phyloP scores from a whole-genome alignment of 2,113 vertebrate species.

The Hemichromis elongatus region DNA sequence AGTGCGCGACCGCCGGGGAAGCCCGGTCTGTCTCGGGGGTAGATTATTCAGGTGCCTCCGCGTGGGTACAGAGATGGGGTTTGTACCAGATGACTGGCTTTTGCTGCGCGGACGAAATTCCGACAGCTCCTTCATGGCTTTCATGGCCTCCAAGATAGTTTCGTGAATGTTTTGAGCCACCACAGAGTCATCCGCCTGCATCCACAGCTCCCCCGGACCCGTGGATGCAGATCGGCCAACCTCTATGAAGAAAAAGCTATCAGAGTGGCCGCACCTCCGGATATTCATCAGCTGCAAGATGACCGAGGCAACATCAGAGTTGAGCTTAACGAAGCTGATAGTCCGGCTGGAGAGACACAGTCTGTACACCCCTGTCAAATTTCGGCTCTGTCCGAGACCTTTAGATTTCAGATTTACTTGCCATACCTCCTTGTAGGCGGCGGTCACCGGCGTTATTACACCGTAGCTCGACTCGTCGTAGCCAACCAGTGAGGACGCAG shows the following conservation, averaged over 20 bases:
- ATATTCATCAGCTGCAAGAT: conserved; percentile 96
- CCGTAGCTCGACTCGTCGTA: conserved; percentile 86
- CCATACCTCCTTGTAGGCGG: conserved; percentile 92
- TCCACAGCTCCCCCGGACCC: conserved; percentile 97
- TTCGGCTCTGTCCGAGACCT: conserved; percentile 89
- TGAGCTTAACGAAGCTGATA: conserved; percentile 91
- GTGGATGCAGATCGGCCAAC: conserved; percentile 92
- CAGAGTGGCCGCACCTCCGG: conserved; percentile 94
- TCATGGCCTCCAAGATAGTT: conserved; percentile 96
- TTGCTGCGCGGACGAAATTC: conserved; percentile 96
- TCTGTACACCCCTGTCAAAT: conserved; percentile 89
- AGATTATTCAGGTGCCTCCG: conserved; percentile 76
- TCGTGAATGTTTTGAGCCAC: conserved; percentile 99
- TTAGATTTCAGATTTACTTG: conserved; percentile 93
- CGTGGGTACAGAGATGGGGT: conserved; percentile 80
- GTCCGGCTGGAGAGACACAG: conserved; percentile 91
- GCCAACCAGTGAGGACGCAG: conserved; percentile 76
- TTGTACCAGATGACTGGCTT: conserved; percentile 89
- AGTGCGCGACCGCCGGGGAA: conserved; percentile 76
- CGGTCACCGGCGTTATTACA: conserved; percentile 77
- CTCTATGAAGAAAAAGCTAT: conserved; percentile 98
- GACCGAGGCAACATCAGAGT: conserved; percentile 88
- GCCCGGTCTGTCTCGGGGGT: conserved; percentile 84
- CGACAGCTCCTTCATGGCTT: conserved; percentile 93
- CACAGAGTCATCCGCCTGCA: conserved; percentile 96